These are phyloP conservation scores for Spilogale gracilis DNA, from an alignment of 2,113 vertebrate species.

Conservation along the genomic window DNA sequence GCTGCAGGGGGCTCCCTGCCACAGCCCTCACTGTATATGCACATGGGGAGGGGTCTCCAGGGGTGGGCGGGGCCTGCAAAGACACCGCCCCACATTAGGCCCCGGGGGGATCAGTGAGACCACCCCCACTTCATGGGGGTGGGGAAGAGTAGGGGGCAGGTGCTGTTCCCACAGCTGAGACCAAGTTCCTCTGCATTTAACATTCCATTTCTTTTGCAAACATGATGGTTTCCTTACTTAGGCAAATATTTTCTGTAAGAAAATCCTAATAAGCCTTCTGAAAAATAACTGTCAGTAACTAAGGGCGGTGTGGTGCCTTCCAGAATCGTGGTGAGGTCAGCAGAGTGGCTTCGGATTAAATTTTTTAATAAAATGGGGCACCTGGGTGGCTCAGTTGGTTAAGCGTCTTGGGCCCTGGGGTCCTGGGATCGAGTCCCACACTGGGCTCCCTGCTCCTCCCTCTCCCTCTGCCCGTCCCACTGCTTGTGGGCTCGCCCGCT, in stretches of 20 bases:
- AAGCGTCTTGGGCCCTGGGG: not conserved
- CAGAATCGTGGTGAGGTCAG: not conserved
- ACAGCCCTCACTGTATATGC: not conserved
- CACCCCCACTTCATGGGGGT: not conserved
- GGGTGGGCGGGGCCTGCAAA: not conserved
- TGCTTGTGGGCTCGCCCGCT: not conserved
- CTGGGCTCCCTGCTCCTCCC: not conserved
- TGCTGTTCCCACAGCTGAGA: not conserved
- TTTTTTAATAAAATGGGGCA: not conserved
- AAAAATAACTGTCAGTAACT: not conserved
- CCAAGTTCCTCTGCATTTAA: not conserved
- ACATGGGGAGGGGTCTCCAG: no score
- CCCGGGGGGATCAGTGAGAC: not conserved
- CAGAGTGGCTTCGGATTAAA: not conserved
- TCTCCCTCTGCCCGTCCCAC: not conserved
- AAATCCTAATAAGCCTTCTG: not conserved
- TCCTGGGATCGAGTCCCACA: not conserved
- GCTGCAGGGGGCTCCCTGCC: no score
- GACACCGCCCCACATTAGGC: no score
- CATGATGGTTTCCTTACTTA: not conserved
- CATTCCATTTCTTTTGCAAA: not conserved
- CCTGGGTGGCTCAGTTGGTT: not conserved
- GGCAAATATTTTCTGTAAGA: not conserved
- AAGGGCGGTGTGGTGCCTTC: not conserved
- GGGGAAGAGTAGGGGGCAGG: no score